phyloP scores from a whole-genome alignment of 2,888 invertebrate species.

The Ormyrus rosae region DNA sequence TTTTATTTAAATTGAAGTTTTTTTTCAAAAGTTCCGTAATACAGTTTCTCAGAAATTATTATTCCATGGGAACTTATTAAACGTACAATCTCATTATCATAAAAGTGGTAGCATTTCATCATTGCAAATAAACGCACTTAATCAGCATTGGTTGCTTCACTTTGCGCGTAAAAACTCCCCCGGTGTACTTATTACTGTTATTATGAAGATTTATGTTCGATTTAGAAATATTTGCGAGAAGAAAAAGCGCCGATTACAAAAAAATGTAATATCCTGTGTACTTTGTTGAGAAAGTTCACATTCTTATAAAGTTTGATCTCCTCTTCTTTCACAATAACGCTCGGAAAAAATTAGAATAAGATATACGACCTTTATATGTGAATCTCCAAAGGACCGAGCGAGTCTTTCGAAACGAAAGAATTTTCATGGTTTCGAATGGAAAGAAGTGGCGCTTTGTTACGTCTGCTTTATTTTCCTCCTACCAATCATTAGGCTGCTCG shows the following conservation, averaged over 20 bases:
- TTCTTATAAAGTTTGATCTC: too few relatives aligned
- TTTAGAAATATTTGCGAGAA: slow-evolving; percentile 1
- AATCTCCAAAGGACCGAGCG: too few relatives aligned
- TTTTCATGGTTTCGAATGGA: slow-evolving; percentile 13
- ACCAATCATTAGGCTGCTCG: slow-evolving; percentile 42
- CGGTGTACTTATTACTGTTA: slow-evolving; percentile 11
- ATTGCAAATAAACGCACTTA: not conserved
- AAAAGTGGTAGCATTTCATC: slow-evolving; percentile 3
- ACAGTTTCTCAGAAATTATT: too few relatives aligned
- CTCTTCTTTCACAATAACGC: too few relatives aligned
- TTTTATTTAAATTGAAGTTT: too few relatives aligned
- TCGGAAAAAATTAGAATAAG: too few relatives aligned
- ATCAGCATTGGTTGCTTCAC: slow-evolving; percentile 12
- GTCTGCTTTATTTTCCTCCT: slow-evolving; percentile 1
- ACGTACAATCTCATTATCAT: too few relatives aligned
- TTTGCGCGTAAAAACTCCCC: slow-evolving; percentile 17
- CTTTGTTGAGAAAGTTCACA: slow-evolving; percentile 1
- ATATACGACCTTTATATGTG: too few relatives aligned
- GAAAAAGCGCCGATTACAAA: slow-evolving; percentile 1
- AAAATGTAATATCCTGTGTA: not conserved
- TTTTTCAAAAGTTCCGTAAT: too few relatives aligned
- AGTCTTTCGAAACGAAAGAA: not conserved
- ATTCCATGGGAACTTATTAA: too few relatives aligned
- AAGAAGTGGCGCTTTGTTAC: not conserved
- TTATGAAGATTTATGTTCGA: slow-evolving; percentile 31